A percentile compares a stretch with the other conserved stretches of the same genome.
These are phyloP conservation scores for Zaprionus bogoriensis DNA, from an alignment of 2,888 invertebrate genomes.

Conservation along the genomic window DNA sequence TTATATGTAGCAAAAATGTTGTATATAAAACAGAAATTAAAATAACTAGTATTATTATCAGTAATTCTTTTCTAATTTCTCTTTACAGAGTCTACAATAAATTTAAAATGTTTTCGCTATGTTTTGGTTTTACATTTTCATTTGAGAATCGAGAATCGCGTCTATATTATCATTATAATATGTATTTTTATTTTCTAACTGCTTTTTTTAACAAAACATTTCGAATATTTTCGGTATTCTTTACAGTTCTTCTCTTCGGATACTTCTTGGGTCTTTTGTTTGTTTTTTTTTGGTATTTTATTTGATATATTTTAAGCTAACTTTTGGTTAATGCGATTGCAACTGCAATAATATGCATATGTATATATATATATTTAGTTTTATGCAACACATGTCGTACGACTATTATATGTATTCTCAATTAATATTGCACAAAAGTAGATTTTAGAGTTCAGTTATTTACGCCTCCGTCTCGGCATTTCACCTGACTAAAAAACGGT, in stretches of 20 bases:
- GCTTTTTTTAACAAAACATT: background rate
- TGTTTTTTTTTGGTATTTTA: conserved; percentile 31
- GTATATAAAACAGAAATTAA: conserved; percentile 64
- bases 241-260: background rate
- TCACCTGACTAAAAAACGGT: conserved; percentile 60
- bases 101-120: conserved; percentile 32
- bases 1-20: conserved; percentile 40
- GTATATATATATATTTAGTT: conserved; percentile 15
- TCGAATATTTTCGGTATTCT: background rate
- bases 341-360: conserved; percentile 38
- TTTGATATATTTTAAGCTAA: conserved; percentile 48
- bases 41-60: conserved; percentile 10
- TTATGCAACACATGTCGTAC: conserved; percentile 40
- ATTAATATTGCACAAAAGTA: conserved; percentile 74
- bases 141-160: conserved; percentile 31
- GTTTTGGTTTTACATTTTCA: conserved; percentile 1
- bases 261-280: conserved; percentile 12
- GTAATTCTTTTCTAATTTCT: conserved; percentile 12
- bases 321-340: conserved; percentile 53
- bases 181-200: background rate
- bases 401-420: conserved; percentile 10
- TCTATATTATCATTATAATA: background rate
- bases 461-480: conserved; percentile 41
- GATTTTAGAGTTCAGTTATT: conserved; percentile 42
- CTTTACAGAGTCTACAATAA: conserved; percentile 29